Evolutionary conservation across 2,888 invertebrate genomes (phyloP).

Genomic region (Hyposoter didymator): DNA sequence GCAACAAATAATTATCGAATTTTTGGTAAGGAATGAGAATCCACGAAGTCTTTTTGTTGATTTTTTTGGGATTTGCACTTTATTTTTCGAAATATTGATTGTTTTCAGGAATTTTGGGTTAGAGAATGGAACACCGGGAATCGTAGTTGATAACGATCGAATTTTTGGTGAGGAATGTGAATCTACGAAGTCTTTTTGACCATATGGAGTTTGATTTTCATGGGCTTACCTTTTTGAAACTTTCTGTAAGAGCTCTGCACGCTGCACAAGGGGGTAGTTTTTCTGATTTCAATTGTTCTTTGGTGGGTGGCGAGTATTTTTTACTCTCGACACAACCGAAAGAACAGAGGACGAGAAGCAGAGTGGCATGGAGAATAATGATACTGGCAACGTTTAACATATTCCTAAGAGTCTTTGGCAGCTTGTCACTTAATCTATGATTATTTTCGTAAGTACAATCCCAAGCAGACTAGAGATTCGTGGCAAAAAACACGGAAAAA

Average conservation of each 20-base stretch:
- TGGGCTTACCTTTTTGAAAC: conserved; percentile 87
- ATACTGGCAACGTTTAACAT: conserved; percentile 56
- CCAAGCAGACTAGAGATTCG: too few species aligned
- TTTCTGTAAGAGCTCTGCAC: conserved; percentile 90
- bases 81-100: too few species aligned
- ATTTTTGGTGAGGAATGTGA: background rate
- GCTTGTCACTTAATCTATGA: conserved; percentile 53
- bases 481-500: background rate
- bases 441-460: conserved; percentile 22
- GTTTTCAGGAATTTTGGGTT: too few species aligned
- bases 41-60: too few species aligned
- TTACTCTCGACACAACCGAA: conserved; percentile 41
- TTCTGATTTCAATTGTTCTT: conserved; percentile 82
- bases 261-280: conserved; percentile 91
- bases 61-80: too few species aligned
- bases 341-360: conserved; percentile 52
- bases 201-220: background rate
- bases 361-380: conserved; percentile 47
- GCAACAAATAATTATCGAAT: too few species aligned
- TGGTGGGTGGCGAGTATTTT: conserved; percentile 65
- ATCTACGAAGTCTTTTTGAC: background rate
- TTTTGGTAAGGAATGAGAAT: too few species aligned
- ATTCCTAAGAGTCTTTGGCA: conserved; percentile 31
- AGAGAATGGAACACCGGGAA: too few species aligned
- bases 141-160: background rate